Evolutionary conservation across 2,797 vertebrate genomes (phyloP).

Genomic region (Neosilurus hyrtlii): DNA sequence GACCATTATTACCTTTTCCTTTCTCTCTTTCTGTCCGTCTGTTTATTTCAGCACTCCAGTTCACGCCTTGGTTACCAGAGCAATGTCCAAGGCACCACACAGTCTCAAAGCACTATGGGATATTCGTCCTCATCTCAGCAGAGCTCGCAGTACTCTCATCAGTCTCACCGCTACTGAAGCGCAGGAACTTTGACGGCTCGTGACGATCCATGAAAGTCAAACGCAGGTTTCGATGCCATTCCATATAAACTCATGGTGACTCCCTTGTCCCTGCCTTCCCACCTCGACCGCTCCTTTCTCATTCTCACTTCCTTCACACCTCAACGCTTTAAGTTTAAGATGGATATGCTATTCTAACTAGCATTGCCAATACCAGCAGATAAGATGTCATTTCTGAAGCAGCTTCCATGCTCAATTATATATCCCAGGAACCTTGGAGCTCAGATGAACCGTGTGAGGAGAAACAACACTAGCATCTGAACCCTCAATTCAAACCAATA

Average conservation of each 20-base stretch:
- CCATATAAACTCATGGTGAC: not conserved
- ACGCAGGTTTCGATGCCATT: slow-evolving; percentile 21
- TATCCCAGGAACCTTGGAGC: not conserved
- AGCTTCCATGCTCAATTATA: not conserved
- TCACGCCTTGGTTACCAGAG: slow-evolving; percentile 98
- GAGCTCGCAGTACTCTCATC: slow-evolving; percentile 91
- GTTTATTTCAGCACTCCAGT: slow-evolving; percentile 80
- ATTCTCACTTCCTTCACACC: not conserved
- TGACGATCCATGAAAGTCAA: not conserved
- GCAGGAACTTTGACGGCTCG: not conserved
- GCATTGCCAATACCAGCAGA: slow-evolving; percentile 21
- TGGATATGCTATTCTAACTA: not conserved
- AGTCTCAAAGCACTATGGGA: slow-evolving; percentile 92
- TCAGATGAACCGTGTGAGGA: slow-evolving; percentile 11
- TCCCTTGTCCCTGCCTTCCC: not conserved
- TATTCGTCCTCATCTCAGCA: slow-evolving; percentile 93
- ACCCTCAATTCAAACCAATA: not conserved
- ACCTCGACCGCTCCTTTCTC: not conserved
- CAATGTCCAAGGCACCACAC: slow-evolving; percentile 91
- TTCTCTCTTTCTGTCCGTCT: not conserved
- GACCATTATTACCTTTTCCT: not conserved
- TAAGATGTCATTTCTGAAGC: slow-evolving; percentile 10
- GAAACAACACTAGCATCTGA: slow-evolving; percentile 15
- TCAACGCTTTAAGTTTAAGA: not conserved
- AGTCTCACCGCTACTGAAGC: slow-evolving; percentile 90